Evolutionary conservation across 2,797 vertebrate species (phyloP), one percentile per base, ranked within the genome.

Genomic region (Pangasius macronema): DNA sequence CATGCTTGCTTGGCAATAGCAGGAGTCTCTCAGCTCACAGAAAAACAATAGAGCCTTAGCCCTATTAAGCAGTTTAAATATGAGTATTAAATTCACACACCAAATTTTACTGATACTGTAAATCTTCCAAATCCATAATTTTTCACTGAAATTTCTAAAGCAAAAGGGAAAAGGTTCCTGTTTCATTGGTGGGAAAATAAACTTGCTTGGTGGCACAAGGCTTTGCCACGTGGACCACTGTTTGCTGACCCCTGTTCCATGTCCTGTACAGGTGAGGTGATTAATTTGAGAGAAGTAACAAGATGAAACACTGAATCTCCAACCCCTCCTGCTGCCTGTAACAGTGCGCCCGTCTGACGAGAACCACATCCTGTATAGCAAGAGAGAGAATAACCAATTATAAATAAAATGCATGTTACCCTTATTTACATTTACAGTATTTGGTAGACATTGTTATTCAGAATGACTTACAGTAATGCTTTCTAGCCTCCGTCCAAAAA

Each of bases 311-410:
- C 77, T 0, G 89, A 90, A 30, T 90, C 89, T 72, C 92, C 92
- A 39, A 96, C 92, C 42, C 90, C 90, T 1, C 90, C 92, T 22
- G 94, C 94, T 36, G 93, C 93, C 22, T 67, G 42, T 84, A 94
- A 72, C 82, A 96, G 92, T 76, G 88, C 77, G 61, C 67, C 90
- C 70, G 24, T 91, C 83, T 89, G 39, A 59, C 65, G 80, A 22
- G 63, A 84, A 10, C 85, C 88, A 86, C 85, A 92, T 88, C 49
- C 90, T 91, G 83, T 68, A 53, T 68, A 83, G 22, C 24, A 82
- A 42, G 72, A 65, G 18, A 67, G 42, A 86, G 11, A 55, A 30
- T 8, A 81, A 33, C 1, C 61, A 84, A 42, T 20, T 46, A 18
- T 8, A n/a, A 81, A 27, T 42, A n/a, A 46, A 27, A 81, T 27